phyloP scores from a whole-genome alignment of 2,113 vertebrate species.

The Tauraco erythrolophus region DNA sequence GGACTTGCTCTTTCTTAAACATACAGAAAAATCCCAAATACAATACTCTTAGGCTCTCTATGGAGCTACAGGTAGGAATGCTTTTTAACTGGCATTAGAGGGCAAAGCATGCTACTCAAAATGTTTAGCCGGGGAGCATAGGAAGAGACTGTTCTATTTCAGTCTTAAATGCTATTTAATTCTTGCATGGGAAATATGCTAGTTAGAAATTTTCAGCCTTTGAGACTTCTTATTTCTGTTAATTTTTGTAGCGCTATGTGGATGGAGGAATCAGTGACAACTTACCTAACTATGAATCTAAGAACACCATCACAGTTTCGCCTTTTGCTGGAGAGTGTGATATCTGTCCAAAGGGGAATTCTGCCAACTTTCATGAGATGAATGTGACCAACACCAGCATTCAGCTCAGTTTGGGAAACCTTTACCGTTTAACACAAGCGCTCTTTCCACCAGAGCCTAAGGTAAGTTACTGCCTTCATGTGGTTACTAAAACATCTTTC shows the following conservation, averaged over 20 bases:
- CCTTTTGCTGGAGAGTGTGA: constrained; percentile 92
- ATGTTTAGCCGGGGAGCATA: background rate
- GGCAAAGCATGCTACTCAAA: background rate
- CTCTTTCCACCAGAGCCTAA: constrained; percentile 87
- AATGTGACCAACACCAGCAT: constrained; percentile 84
- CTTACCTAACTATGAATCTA: constrained; percentile 81
- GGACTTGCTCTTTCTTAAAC: background rate
- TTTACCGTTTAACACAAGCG: constrained; percentile 79
- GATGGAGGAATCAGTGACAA: constrained; percentile 90
- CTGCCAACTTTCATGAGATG: constrained; percentile 86
- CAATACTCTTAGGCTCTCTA: background rate
- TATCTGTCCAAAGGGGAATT: constrained; percentile 89
- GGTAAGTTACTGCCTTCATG: constrained; percentile 59
- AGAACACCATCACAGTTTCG: constrained; percentile 90
- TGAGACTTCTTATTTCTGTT: background rate
- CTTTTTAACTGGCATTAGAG: background rate
- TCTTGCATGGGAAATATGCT: background rate
- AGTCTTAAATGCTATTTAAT: background rate
- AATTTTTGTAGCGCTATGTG: constrained; percentile 83
- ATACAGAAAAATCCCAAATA: background rate
- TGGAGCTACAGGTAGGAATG: background rate
- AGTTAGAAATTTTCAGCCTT: background rate
- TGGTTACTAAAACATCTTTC: background rate
- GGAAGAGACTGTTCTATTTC: background rate
- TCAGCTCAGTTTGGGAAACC: constrained; percentile 84